Evolutionary conservation across 2,888 invertebrate genomes (phyloP).

Genomic region (Lordiphosa andalusiaca): DNA sequence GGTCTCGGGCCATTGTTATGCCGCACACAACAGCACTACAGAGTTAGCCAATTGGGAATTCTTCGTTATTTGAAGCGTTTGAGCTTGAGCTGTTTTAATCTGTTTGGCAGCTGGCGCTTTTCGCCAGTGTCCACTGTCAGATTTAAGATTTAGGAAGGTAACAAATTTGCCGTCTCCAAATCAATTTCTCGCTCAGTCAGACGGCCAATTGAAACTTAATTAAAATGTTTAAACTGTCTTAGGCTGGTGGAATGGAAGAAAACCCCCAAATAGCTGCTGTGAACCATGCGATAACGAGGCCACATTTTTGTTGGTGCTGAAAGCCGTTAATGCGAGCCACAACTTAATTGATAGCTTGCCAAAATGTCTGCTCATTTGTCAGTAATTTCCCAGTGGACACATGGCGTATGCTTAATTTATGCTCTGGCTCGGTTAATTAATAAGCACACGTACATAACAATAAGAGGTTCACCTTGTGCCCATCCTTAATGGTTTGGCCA

Average conservation of each 20-base stretch:
- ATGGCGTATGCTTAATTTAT: conserved; percentile 55
- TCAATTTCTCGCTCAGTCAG: not conserved
- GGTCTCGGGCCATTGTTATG: conserved; percentile 39
- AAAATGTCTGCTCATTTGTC: conserved; percentile 44
- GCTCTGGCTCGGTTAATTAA: conserved; percentile 55
- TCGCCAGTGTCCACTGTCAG: too few relatives aligned
- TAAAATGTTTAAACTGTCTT: conserved; percentile 47
- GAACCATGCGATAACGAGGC: not conserved
- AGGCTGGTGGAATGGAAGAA: conserved; percentile 14
- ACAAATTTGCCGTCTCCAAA: too few relatives aligned
- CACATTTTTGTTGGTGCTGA: not conserved
- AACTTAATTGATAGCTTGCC: conserved; percentile 49
- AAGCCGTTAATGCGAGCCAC: conserved; percentile 5
- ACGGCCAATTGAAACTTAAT: conserved; percentile 52
- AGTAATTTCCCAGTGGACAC: conserved; percentile 12
- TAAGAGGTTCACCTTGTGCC: conserved; percentile 9
- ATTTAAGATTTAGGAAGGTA: too few relatives aligned
- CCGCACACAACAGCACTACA: conserved; percentile 37
- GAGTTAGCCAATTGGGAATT: conserved; percentile 47
- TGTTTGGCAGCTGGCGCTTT: too few relatives aligned
- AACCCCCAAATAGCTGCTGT: not conserved
- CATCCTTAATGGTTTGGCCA: conserved; percentile 23
- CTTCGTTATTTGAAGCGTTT: not conserved
- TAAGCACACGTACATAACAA: conserved; percentile 34
- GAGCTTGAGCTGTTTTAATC: too few relatives aligned